phyloP scores from a whole-genome alignment of 2,888 invertebrate genomes.

The Mythimna albipuncta region DNA sequence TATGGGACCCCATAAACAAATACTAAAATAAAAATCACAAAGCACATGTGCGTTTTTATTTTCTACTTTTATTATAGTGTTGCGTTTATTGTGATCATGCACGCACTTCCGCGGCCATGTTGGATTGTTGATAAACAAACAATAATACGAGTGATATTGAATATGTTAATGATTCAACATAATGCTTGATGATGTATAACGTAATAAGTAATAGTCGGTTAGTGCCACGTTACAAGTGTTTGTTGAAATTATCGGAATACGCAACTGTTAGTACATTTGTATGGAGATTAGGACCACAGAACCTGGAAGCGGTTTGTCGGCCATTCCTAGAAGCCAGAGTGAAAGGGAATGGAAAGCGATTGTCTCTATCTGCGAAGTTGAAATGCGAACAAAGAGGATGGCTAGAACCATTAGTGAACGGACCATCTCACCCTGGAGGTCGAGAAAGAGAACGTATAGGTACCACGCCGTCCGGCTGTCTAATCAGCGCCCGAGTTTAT shows the following conservation, averaged over 20 bases:
- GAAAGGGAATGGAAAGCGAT: too few relatives aligned
- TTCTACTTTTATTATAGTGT: conserved; percentile 66
- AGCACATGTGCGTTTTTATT: conserved; percentile 54
- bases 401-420: too few relatives aligned
- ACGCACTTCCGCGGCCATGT: conserved; percentile 67
- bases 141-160: conserved; percentile 29
- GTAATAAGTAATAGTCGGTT: conserved; percentile 36
- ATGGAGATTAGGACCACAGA: conserved; percentile 20
- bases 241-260: conserved; percentile 31
- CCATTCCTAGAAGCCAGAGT: too few relatives aligned
- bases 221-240: conserved; percentile 37
- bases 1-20: conserved; percentile 44
- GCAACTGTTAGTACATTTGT: conserved; percentile 10
- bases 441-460: too few relatives aligned
- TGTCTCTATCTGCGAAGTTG: too few relatives aligned
- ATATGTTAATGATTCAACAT: conserved; percentile 48
- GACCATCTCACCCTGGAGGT: too few relatives aligned
- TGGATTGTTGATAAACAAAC: conserved; percentile 48
- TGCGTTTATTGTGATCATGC: conserved; percentile 66
- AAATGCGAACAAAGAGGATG: too few relatives aligned
- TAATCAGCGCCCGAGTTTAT: too few relatives aligned
- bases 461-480: too few relatives aligned
- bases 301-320: not conserved
- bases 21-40: conserved; percentile 54
- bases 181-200: conserved; percentile 59